These are phyloP conservation scores for Ferdinandea cuprea DNA, from an alignment of 2,888 invertebrate species.

Conservation along the genomic window DNA sequence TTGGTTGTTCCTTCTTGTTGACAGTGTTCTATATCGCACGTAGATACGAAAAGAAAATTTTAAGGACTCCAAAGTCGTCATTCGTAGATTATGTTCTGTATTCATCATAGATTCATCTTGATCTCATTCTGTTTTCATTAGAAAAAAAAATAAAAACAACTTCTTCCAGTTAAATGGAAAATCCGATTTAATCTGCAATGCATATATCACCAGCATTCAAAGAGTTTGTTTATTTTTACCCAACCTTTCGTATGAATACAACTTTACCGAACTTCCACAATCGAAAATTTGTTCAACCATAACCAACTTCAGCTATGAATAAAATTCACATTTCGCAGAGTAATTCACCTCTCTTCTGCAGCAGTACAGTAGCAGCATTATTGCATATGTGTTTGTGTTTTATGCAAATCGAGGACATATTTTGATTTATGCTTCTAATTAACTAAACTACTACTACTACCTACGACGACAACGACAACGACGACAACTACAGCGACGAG, in stretches of 20 bases:
- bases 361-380: background rate
- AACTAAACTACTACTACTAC: slow-evolving; percentile 50
- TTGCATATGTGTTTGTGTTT: slow-evolving; percentile 47
- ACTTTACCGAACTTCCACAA: slow-evolving; percentile 60
- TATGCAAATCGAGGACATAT: slow-evolving; percentile 64
- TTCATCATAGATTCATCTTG: no score
- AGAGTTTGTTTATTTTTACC: slow-evolving; percentile 48
- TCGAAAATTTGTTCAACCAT: slow-evolving; percentile 66
- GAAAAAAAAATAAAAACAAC: slow-evolving; percentile 1
- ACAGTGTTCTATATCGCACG: no score
- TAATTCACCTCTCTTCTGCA: slow-evolving; percentile 37
- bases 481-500: no score
- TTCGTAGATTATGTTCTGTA: no score
- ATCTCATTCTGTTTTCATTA: background rate
- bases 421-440: slow-evolving; percentile 71
- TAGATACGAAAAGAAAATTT: no score
- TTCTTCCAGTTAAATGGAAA: slow-evolving; percentile 54
- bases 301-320: slow-evolving; percentile 67
- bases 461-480: slow-evolving; percentile 29
- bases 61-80: no score
- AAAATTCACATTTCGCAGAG: slow-evolving; percentile 60
- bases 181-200: slow-evolving; percentile 46
- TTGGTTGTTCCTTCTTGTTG: no score
- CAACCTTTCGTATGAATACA: slow-evolving; percentile 48
- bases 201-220: slow-evolving; percentile 36